Conservation (phyloP, 2,113 vertebrate species). For the Fulmarus glacialis region DNA sequence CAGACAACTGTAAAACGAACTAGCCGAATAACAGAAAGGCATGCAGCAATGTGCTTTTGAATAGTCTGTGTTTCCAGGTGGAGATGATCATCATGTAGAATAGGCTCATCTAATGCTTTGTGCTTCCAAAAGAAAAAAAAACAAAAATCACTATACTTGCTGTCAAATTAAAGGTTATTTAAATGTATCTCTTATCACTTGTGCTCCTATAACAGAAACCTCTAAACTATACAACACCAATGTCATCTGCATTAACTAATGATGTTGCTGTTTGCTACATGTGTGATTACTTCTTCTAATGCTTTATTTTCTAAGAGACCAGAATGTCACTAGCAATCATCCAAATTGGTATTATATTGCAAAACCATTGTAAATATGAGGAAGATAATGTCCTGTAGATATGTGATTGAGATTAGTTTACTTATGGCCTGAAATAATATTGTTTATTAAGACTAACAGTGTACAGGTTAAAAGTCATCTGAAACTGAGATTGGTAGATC, state of each 20-base stretch:
- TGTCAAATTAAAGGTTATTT: neutral
- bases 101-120: neutral
- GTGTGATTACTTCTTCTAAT: neutral
- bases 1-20: accelerated
- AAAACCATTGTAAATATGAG: neutral
- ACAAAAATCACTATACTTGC: neutral
- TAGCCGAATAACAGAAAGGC: no score
- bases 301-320: neutral
- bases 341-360: neutral
- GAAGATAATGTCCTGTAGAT: neutral
- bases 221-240: neutral
- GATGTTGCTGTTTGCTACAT: neutral
- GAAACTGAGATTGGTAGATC: neutral
- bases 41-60: accelerated
- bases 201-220: neutral
- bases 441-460: neutral
- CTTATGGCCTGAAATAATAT: neutral
- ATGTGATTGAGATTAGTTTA: neutral
- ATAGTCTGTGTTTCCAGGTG: neutral
- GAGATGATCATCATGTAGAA: neutral
- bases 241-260: neutral
- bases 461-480: neutral
- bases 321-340: neutral
- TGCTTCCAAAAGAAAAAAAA: neutral
- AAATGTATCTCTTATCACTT: neutral